These are phyloP conservation scores for Loxodonta africana DNA, from an alignment of 2,113 vertebrate species.

Conservation along the genomic window DNA sequence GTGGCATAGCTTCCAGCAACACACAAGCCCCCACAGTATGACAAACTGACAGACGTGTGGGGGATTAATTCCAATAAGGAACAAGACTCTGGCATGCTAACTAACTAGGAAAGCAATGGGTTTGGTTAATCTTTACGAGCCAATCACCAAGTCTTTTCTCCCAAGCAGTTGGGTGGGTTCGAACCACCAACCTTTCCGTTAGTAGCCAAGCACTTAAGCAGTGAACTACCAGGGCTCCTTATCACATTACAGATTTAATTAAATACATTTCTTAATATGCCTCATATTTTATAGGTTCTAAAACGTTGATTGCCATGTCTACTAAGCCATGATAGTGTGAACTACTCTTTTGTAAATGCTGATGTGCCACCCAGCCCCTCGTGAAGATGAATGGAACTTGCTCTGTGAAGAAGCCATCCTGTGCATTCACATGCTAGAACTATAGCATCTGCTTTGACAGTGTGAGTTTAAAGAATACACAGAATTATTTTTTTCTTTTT, in stretches of 20 bases:
- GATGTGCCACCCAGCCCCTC: not conserved
- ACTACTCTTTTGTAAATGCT: not conserved
- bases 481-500: not conserved
- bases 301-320: not conserved
- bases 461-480: not conserved
- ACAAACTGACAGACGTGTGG: too few relatives aligned
- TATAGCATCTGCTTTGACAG: not conserved
- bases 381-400: not conserved
- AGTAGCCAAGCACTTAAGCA: too few relatives aligned
- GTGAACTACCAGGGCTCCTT: too few relatives aligned
- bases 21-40: too few relatives aligned
- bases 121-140: too few relatives aligned
- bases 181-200: too few relatives aligned
- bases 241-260: not conserved
- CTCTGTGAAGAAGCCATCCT: not conserved
- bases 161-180: too few relatives aligned
- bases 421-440: not conserved
- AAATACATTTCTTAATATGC: not conserved
- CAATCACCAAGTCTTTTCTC: too few relatives aligned
- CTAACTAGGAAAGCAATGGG: too few relatives aligned
- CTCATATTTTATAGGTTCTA: not conserved
- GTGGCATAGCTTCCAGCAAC: too few relatives aligned
- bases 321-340: not conserved
- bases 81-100: too few relatives aligned
- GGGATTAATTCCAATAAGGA: too few relatives aligned